Evolutionary conservation across 2,797 vertebrate species (phyloP).

Genomic region (Siniperca obscura): DNA sequence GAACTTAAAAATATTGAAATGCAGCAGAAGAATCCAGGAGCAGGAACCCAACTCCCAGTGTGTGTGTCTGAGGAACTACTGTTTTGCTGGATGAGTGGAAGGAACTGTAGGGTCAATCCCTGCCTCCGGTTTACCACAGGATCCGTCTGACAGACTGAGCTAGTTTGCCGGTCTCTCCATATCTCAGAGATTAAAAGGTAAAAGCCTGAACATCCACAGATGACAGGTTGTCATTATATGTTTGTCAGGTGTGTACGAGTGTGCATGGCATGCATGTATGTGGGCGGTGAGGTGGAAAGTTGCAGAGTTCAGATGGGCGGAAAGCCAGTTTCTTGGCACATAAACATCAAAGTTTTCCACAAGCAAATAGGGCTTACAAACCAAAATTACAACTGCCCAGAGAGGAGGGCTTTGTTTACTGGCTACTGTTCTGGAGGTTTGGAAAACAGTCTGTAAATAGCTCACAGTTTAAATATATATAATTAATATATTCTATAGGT

Average conservation of each 20-base stretch:
- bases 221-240: constrained; percentile 68
- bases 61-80: constrained; percentile 35
- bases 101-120: constrained; percentile 41
- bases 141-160: constrained; percentile 42
- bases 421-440: constrained; percentile 9
- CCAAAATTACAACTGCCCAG: constrained; percentile 34
- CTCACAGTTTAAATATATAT: not conserved
- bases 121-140: constrained; percentile 41
- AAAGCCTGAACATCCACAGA: constrained; percentile 46
- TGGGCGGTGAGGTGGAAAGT: constrained; percentile 39
- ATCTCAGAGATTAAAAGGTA: constrained; percentile 56
- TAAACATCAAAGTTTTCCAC: constrained; percentile 46
- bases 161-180: constrained; percentile 34
- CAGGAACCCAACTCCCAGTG: not conserved
- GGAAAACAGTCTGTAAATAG: not conserved
- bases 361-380: constrained; percentile 22
- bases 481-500: not conserved
- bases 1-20: constrained; percentile 27
- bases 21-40: constrained; percentile 17
- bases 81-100: constrained; percentile 38
- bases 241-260: constrained; percentile 40
- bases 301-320: constrained; percentile 52
- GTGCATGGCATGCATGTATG: constrained; percentile 24
- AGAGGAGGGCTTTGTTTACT: constrained; percentile 25
- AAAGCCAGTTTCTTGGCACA: constrained; percentile 51